Evolutionary conservation across 2,113 vertebrate species (phyloP), one percentile per base, ranked within the genome.

Genomic region (Eolophus roseicapilla): DNA sequence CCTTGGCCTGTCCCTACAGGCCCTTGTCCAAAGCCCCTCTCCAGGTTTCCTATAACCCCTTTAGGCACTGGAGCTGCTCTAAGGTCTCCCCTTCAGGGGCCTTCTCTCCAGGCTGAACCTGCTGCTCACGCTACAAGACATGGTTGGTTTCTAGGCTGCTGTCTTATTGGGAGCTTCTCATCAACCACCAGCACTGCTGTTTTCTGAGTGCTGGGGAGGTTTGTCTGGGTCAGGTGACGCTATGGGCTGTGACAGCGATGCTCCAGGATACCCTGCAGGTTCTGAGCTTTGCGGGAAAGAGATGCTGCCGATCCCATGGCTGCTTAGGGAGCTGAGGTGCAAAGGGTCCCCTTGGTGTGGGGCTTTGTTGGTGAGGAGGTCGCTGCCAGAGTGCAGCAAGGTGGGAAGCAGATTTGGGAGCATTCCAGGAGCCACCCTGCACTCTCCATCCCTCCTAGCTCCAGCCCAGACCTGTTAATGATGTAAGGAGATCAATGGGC

Each of bases 401-500:
- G 43, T 5, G 70, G 59, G 70, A 55, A 67, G 28, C 3, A 1
- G 64, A 25, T 68, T 41, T 2, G 7, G 86, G 85, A 76, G n/a
- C 2, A 3, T 23, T 28, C 33, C 73, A 16, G 63, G 35, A 65
- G 28, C 46, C 46, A 19, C 46, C 74, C 49, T 16, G 28, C 14
- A 0, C 35, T 50, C 67, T 6, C 74, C 23, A 2, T 11, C 70
- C 78, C 57, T 73, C 83, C 74, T 71, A 23, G 17, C 74, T 75
- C 92, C 76, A 37, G 50, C 70, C 10, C 67, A 25, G 82, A 69
- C 6, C 88, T 11, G 75, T 68, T 75, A 77, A 71, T 25, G 94
- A 52, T 62, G 74, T 16, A 83, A 73, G 74, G 73, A 68, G 96
- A 92, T 86, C 93, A n/a, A 47, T 92, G 94, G 94, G 88, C 15